Evolutionary conservation across 2,888 invertebrate species (phyloP).

Genomic region (Ganaspis brasiliensis): DNA sequence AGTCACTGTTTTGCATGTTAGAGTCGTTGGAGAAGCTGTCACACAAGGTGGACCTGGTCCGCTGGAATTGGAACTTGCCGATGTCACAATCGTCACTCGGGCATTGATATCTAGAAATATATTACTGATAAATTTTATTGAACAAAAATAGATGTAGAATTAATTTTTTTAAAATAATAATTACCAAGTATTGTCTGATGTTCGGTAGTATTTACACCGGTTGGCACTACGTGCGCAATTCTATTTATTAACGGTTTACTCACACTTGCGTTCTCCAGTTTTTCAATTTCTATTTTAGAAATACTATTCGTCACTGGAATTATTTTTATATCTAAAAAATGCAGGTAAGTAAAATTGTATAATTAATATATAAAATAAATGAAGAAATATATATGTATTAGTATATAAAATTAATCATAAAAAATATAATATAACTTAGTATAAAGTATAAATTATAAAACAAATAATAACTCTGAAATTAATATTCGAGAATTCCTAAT

Average conservation of each 20-base stretch:
- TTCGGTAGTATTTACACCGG: conserved; percentile 9
- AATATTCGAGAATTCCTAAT: too few species aligned
- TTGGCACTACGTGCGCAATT: conserved; percentile 37
- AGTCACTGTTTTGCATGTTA: conserved; percentile 71
- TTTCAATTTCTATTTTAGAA: conserved; percentile 5
- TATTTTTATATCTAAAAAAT: conserved; percentile 13
- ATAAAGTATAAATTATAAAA: too few species aligned
- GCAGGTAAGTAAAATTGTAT: too few species aligned
- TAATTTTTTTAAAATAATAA: too few species aligned
- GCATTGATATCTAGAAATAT: conserved; percentile 46
- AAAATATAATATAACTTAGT: too few species aligned
- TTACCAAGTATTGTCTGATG: conserved; percentile 23
- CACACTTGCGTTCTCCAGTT: conserved; percentile 1
- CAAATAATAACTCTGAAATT: too few species aligned
- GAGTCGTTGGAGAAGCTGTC: conserved; percentile 61
- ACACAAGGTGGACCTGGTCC: conserved; percentile 73
- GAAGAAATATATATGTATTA: too few species aligned
- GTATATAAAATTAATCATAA: too few species aligned
- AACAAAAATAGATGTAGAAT: too few species aligned
- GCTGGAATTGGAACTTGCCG: conserved; percentile 61
- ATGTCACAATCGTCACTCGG: conserved; percentile 47
- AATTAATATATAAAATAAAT: too few species aligned
- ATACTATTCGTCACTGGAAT: conserved; percentile 49
- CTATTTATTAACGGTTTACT: conserved; percentile 47
- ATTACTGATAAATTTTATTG: not conserved